These are phyloP conservation scores for Pimephales promelas DNA, from an alignment of 2,113 vertebrate species.

Conservation along the genomic window DNA sequence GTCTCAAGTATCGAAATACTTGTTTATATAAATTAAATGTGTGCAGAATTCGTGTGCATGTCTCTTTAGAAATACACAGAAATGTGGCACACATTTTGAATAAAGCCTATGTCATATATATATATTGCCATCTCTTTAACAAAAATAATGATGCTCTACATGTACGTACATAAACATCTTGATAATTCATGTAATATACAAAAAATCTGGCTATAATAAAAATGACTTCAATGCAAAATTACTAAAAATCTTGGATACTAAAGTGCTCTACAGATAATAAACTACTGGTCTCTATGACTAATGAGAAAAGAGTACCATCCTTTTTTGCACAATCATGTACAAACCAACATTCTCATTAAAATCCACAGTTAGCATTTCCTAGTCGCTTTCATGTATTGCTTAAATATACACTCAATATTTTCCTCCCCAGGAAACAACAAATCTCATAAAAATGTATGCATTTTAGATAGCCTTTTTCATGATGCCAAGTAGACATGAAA, in stretches of 20 bases:
- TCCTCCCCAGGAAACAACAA: conserved; percentile 5
- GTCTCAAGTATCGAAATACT: conserved; percentile 22
- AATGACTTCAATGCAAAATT: conserved; percentile 42
- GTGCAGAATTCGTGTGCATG: not conserved
- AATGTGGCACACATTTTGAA: conserved; percentile 25
- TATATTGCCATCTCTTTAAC: conserved; percentile 56
- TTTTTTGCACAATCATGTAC: conserved; percentile 7
- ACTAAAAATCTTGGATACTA: conserved; percentile 42
- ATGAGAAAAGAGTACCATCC: conserved; percentile 9
- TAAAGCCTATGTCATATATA: conserved; percentile 35
- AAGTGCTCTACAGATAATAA: conserved; percentile 56
- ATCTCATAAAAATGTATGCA: not conserved
- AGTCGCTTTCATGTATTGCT: conserved; percentile 48
- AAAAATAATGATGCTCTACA: conserved; percentile 52
- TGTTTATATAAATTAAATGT: conserved; percentile 29
- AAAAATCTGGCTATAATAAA: conserved; percentile 48
- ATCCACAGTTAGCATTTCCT: conserved; percentile 23
- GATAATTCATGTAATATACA: conserved; percentile 34
- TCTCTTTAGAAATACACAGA: conserved; percentile 15
- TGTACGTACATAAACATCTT: conserved; percentile 50
- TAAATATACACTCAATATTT: conserved; percentile 30
- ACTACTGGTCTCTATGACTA: conserved; percentile 23
- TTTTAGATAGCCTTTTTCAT: conserved; percentile 5
- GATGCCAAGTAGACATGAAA: conserved; percentile 22
- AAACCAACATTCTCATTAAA: conserved; percentile 26